Evolutionary conservation across 2,797 vertebrate species (phyloP), one percentile per base, ranked within the genome.

Genomic region (Poliocrania exsul): DNA sequence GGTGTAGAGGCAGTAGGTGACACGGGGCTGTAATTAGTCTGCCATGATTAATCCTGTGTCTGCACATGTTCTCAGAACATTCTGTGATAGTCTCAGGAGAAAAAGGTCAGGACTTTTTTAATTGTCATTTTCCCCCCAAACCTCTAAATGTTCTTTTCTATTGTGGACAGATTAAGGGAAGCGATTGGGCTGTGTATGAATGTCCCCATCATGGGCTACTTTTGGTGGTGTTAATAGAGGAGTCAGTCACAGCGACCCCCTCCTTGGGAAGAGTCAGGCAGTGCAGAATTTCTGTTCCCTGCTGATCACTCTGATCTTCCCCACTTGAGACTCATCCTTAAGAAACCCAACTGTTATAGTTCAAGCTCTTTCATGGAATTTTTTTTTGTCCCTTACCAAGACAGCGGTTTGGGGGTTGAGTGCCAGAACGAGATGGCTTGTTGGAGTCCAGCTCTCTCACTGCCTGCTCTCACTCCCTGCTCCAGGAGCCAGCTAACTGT

Each of bases 11-110:
- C 80, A 86, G 91, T 58, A 95, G 85, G 87, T 80, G 87, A 93
- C 88, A 92, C 0, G 1, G 61, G 70, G 81, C 81, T 80, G 79
- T 87, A 93, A 92, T 93, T 87, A 92, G 56, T 54, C 57, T 88
- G 79, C 91, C 86, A 60, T 78, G 82, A 94, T 95, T 91, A 95
- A 88, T 88, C 65, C 88, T 60, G 69, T 81, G 82, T 70, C 86
- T 83, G 82, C 50, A 80, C 40, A 54, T n/a, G 56, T 83, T 91
- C 91, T 83, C 85, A 86, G 91, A 93, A 87, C 75, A 73, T 67
- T 81, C 79, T 87, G 79, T 80, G 64, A 93, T 23, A 80, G 37
- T 83, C 84, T 77, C 23, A 1, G 42, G 81, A 92, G 78, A 86
- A 82, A 93, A 93, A 77, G 56, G 47, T 73, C 71, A 81, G 24